phyloP scores from a whole-genome alignment of 2,113 vertebrate species.

The Corvus hawaiiensis region DNA sequence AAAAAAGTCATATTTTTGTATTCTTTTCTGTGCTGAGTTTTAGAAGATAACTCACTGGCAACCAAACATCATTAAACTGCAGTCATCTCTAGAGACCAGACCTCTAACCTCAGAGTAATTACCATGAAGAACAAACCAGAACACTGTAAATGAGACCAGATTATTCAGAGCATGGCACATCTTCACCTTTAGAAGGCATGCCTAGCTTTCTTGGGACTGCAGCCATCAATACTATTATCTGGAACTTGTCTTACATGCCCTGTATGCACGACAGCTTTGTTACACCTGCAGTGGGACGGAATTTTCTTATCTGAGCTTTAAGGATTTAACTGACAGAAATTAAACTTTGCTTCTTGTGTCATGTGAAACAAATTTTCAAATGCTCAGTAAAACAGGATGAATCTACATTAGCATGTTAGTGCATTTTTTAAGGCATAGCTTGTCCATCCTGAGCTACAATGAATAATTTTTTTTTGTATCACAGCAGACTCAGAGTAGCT shows the following conservation, averaged over 20 bases:
- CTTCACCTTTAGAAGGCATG: background rate
- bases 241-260: background rate
- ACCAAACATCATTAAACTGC: background rate
- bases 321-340: background rate
- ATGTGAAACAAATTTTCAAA: background rate
- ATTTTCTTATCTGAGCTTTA: background rate
- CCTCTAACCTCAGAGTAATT: background rate
- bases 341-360: background rate
- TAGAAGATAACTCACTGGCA: background rate
- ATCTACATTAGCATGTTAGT: background rate
- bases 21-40: background rate
- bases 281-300: background rate
- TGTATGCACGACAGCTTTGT: background rate
- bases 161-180: background rate
- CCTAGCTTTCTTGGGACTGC: background rate
- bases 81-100: background rate
- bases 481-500: background rate
- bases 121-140: background rate
- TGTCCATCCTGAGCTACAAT: background rate
- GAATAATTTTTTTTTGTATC: background rate
- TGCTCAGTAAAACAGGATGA: background rate
- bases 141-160: background rate
- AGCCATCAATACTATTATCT: background rate
- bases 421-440: background rate
- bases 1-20: background rate